Evolutionary conservation across 2,888 invertebrate genomes (phyloP).

Genomic region (Linnaemya tessellans): DNA sequence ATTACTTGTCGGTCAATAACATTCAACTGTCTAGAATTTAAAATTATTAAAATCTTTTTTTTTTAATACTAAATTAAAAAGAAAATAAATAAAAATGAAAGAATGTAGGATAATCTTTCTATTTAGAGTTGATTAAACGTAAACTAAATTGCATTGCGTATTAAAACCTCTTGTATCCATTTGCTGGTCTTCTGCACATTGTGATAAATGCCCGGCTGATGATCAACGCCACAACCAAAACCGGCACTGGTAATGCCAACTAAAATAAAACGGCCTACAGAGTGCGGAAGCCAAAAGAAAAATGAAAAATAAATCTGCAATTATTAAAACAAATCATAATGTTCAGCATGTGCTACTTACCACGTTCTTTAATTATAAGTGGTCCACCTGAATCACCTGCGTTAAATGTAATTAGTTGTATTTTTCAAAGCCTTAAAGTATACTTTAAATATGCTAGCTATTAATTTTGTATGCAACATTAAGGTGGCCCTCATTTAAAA

Average conservation of each 20-base stretch:
- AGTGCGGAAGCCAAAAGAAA: not conserved
- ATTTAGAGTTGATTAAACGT: not conserved
- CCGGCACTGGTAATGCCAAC: conserved; percentile 94
- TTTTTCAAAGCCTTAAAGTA: conserved; percentile 74
- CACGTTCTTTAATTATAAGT: conserved; percentile 87
- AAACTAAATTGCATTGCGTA: conserved; percentile 68
- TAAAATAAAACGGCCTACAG: conserved; percentile 86
- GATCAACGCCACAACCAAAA: conserved; percentile 93
- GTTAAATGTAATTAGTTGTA: conserved; percentile 30
- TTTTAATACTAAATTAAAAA: not conserved
- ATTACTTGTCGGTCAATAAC: too few relatives aligned
- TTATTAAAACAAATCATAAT: not conserved
- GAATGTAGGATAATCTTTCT: not conserved
- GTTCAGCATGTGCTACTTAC: conserved; percentile 42
- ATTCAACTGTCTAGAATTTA: too few relatives aligned
- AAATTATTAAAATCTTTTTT: conserved; percentile 4
- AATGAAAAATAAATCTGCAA: not conserved
- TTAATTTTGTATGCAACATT: not conserved
- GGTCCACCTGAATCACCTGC: conserved; percentile 92
- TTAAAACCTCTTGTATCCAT: conserved; percentile 87
- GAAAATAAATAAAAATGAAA: not conserved
- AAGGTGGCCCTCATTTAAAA: not conserved
- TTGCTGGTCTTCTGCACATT: conserved; percentile 88
- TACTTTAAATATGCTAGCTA: conserved; percentile 57
- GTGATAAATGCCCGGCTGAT: conserved; percentile 94